Percentiles rank a stretch among this genome's conserved stretches.
Conservation (phyloP, 2,888 invertebrate species). For the Nowickia ferox region DNA sequence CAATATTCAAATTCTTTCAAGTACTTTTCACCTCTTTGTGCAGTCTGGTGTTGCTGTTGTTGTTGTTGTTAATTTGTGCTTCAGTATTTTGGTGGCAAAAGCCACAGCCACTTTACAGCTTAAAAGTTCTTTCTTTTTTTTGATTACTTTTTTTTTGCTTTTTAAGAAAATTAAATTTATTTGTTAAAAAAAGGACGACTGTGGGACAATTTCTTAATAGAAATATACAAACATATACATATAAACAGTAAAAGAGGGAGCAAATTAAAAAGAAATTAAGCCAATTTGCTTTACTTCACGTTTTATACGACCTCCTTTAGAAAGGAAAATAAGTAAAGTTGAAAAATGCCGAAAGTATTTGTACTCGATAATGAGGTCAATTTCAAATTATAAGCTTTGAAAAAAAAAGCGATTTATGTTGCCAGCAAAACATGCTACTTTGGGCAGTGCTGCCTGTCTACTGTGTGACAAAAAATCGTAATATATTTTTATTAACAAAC, state of each 20-base stretch:
- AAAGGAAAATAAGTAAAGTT: neutral
- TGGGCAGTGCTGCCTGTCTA: neutral
- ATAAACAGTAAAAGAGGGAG: conserved; percentile 75
- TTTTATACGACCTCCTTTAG: conserved; percentile 64
- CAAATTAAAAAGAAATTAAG: conserved; percentile 83
- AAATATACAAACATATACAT: too few species aligned
- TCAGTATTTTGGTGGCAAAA: conserved; percentile 40
- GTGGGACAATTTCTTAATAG: conserved; percentile 57
- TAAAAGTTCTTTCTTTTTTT: conserved; percentile 14
- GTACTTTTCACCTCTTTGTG: conserved; percentile 73
- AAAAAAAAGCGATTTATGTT: conserved; percentile 3
- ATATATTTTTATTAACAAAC: neutral
- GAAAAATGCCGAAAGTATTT: conserved; percentile 38
- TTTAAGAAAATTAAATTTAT: conserved; percentile 68
- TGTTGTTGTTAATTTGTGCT: conserved; percentile 8
- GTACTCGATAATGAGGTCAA: conserved; percentile 74
- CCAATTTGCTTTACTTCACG: conserved; percentile 78
- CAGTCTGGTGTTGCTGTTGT: conserved; percentile 33
- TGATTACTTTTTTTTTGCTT: conserved; percentile 44
- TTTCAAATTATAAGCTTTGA: conserved; percentile 74
- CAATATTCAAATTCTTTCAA: conserved; percentile 48
- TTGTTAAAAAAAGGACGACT: conserved; percentile 44
- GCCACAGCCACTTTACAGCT: conserved; percentile 66
- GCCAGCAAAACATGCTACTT: neutral
- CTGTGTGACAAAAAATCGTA: neutral